These are phyloP conservation scores for Hirudo medicinalis DNA, from an alignment of 1,140 invertebrate species.

Conservation along the genomic window DNA sequence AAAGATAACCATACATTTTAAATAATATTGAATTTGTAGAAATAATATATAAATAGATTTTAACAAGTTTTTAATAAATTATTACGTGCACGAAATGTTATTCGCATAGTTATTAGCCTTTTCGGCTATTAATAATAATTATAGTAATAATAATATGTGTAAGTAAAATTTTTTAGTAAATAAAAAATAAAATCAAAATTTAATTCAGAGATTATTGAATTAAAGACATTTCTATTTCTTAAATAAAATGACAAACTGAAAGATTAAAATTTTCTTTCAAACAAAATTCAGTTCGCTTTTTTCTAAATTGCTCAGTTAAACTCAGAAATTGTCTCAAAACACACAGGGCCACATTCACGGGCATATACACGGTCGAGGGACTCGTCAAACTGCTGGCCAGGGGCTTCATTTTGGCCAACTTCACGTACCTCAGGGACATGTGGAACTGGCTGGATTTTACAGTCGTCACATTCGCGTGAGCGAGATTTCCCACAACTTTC, in stretches of 20 bases:
- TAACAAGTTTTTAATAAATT: neutral
- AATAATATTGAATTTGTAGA: neutral
- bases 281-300: neutral
- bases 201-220: neutral
- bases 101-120: neutral
- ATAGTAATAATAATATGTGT: too few species aligned
- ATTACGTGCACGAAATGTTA: neutral
- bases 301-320: neutral
- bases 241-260: neutral
- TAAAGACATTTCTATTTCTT: too few species aligned
- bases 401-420: slow-evolving; percentile 85
- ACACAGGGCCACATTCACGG: slow-evolving; percentile 79
- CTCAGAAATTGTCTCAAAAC: neutral
- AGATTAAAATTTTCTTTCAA: neutral
- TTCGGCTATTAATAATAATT: neutral
- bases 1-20: neutral
- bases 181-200: neutral
- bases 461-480: slow-evolving; percentile 82
- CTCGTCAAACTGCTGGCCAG: slow-evolving; percentile 86
- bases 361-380: slow-evolving; percentile 89
- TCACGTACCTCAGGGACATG: slow-evolving; percentile 85
- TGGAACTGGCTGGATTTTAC: slow-evolving; percentile 97
- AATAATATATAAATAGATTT: too few species aligned
- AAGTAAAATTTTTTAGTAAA: neutral
- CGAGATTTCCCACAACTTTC: too few species aligned